Base-by-base conservation (phyloP, 2,113 vertebrate species). In the Seriola dumerili region DNA sequence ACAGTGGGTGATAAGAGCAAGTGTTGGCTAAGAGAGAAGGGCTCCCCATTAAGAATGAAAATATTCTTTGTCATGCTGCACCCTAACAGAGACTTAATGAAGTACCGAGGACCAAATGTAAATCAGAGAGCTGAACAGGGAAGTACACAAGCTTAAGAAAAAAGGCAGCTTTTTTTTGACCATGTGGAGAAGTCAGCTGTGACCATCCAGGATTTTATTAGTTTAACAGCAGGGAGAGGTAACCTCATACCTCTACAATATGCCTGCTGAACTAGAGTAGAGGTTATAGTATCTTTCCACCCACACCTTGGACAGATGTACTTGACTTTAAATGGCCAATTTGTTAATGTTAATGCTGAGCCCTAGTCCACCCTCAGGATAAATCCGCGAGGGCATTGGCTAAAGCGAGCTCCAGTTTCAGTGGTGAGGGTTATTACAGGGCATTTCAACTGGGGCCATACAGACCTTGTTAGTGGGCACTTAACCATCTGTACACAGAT, bases 401-500 rank as follows among this genome's bases (percentile, higher is more conserved):
- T 83, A 76, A 54, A 72, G 75, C 72, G 34, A 85, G 85, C 91
- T 85, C 69, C 57, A 59, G 59, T 92, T 92, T 88, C 75, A 85
- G 59, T 73, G 42, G 73, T 61, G 61, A 69, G 82, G 84, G 85
- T 86, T 93, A 91, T 94, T 89, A 75, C 78, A 72, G 82, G 70
- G 75, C 84, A 88, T 81, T 90, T 90, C 89, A 89, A 85, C 86
- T 81, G 88, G 83, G 93, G 89, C 83, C 86, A 87, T 87, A 93
- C 78, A 91, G 90, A 93, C 84, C 86, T 90, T 92, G 91, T 93
- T 94, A 95, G 93, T 78, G 69, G 92, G 83, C 91, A 94, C 93
- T 96, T 94, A 92, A 93, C 94, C 95, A 96, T 96, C 95, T 95
- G 95, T 94, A 93, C 93, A 92, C 90, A 92, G 82, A 83, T 85